phyloP scores from a whole-genome alignment of 2,113 vertebrate species.

The Peromyscus leucopus region DNA sequence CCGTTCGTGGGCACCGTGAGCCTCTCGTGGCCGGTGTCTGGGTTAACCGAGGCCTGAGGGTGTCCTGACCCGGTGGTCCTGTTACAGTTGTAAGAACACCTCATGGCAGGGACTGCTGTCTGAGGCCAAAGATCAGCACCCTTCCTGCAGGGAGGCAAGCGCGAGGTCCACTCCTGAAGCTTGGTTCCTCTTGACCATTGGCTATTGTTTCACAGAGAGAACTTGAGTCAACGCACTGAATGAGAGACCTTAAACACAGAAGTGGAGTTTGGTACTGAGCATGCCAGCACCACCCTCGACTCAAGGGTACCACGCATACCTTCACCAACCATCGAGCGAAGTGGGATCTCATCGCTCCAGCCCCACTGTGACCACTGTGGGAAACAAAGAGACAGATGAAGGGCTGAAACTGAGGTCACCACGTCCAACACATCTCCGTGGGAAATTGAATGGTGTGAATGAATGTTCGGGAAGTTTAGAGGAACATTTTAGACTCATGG shows the following conservation, averaged over 20 bases:
- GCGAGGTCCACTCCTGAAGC: neutral
- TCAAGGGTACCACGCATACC: fast-evolving
- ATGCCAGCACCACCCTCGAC: neutral
- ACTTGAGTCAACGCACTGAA: neutral
- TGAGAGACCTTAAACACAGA: too few relatives aligned
- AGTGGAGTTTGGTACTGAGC: neutral
- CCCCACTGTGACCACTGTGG: neutral
- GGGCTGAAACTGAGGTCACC: conserved; percentile 50
- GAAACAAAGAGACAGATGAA: conserved; percentile 32
- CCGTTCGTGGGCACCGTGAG: neutral
- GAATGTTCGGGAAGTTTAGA: conserved; percentile 13
- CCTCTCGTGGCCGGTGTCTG: neutral
- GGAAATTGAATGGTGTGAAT: conserved; percentile 43
- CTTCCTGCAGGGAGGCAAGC: too few relatives aligned
- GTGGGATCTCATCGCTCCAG: neutral
- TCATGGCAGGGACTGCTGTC: neutral
- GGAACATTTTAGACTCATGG: conserved; percentile 14
- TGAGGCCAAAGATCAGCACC: neutral
- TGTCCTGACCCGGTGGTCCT: neutral
- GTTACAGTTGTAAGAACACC: neutral
- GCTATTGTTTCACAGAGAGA: neutral
- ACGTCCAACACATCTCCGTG: conserved; percentile 28
- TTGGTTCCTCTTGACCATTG: neutral
- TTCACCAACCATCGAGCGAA: neutral
- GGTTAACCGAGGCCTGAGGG: neutral